Evolutionary conservation across 2,888 invertebrate genomes (phyloP), one percentile per base, ranked within the genome.

Genomic region (Sesia apiformis): DNA sequence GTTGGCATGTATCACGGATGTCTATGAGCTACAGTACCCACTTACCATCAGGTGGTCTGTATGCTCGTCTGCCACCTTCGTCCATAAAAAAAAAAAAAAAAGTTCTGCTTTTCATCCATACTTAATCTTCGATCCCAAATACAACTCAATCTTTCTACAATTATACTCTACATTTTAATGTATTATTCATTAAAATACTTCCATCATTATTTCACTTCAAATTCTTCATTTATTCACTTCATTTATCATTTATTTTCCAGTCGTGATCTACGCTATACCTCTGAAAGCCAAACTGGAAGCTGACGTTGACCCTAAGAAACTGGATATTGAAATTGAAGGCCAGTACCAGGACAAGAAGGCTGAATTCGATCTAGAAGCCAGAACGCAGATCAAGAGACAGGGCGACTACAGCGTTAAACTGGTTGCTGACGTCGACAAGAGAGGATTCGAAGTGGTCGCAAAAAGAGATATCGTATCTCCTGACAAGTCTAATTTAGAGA

Each of bases 401-500:
- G 85, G 83, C 49, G 90, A 90, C 64, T 89, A 89, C 65, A 79
- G 74, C 56, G 57, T 84, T 1, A 89, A 88, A 61, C 7, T 86
- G 0, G 70, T 66, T 46, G 72, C 79, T 3, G 63, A 66, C 38
- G 55, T 69, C 0, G 78, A 88, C 63, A 79, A 78, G 39, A 73
- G 77, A 46, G 76, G 80, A 3, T 23, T 88, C 0, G 90, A 92
- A 61, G 56, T 92, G 0, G 86, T 92, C 60, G 79, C 91, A 0
- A 91, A 91, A 62, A 88, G 93, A 23, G 90, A 91, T 49, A 83
- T 92, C 3, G 70, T 90, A 0, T 90, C 90, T 0, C 76, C 81
- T 7, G 86, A 90, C 40, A 92, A 93, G 67, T 93, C 92, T 1
- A 93, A 93, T 68, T 87, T 93, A 49, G 88, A 90, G 49, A 92